Conservation (phyloP, 1,140 invertebrate genomes). For the Musca vetustissima region DNA sequence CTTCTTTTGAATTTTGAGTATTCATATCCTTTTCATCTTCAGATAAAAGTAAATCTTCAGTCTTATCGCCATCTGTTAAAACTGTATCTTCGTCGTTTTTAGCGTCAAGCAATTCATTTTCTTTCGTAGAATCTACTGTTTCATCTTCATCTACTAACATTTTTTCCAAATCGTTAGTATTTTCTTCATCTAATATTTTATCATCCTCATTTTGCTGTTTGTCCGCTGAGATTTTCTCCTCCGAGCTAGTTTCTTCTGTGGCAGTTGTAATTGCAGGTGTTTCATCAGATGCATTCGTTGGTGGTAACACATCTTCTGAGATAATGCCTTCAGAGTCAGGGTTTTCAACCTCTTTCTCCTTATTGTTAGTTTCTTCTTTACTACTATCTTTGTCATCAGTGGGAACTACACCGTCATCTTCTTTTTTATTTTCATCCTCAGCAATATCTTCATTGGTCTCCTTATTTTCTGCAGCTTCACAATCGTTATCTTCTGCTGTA, state of each 20-base stretch:
- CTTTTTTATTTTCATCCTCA: background rate
- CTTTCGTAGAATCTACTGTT: background rate
- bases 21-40: background rate
- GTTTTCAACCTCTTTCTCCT: background rate
- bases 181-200: background rate
- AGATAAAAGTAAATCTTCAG: background rate
- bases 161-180: slow-evolving; percentile 6
- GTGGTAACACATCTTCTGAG: background rate
- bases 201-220: background rate
- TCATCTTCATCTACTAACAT: background rate
- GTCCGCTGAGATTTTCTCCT: background rate
- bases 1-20: slow-evolving; percentile 1
- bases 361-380: no score
- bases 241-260: background rate
- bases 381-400: no score
- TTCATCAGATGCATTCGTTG: background rate
- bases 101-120: background rate
- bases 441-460: background rate
- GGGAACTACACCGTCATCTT: background rate
- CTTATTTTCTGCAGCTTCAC: background rate
- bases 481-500: background rate
- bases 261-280: background rate
- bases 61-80: background rate
- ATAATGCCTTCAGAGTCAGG: no score
- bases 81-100: background rate